Evolutionary conservation across 2,797 vertebrate genomes (phyloP).

Genomic region (Selene dorsalis): DNA sequence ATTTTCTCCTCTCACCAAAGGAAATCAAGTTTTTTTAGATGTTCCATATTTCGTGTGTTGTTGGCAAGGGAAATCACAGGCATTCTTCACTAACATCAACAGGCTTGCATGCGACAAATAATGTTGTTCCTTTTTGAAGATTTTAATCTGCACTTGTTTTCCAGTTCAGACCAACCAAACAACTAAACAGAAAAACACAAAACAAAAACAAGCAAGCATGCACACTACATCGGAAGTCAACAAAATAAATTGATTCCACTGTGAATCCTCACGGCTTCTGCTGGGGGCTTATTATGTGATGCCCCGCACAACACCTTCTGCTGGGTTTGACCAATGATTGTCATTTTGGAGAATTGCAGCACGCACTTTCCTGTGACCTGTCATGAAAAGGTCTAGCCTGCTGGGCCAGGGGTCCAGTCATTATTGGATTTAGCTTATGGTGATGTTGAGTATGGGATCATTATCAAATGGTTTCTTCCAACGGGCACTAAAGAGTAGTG

Average conservation of each 20-base stretch:
- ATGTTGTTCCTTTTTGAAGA: constrained; percentile 20
- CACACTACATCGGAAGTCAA: constrained; percentile 1
- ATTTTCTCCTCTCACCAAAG: constrained; percentile 64
- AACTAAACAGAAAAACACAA: not conserved
- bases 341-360: constrained; percentile 13
- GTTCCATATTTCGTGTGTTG: constrained; percentile 37
- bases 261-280: constrained; percentile 1
- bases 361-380: constrained; percentile 38
- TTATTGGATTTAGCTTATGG: constrained; percentile 51
- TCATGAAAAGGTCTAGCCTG: constrained; percentile 18
- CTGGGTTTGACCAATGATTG: constrained; percentile 14
- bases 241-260: constrained; percentile 24
- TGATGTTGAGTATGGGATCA: constrained; percentile 45
- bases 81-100: constrained; percentile 39
- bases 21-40: constrained; percentile 65
- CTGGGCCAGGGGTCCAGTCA: constrained; percentile 39
- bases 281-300: constrained; percentile 21
- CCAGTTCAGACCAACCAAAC: constrained; percentile 13
- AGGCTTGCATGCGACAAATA: constrained; percentile 23
- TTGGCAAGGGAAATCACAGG: constrained; percentile 40
- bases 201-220: not conserved
- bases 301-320: not conserved
- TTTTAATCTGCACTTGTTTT: constrained; percentile 46
- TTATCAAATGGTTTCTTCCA: constrained; percentile 68
- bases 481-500: constrained; percentile 50